Evolutionary conservation across 2,113 vertebrate species (phyloP).

Genomic region (Leptobrachium leishanense): DNA sequence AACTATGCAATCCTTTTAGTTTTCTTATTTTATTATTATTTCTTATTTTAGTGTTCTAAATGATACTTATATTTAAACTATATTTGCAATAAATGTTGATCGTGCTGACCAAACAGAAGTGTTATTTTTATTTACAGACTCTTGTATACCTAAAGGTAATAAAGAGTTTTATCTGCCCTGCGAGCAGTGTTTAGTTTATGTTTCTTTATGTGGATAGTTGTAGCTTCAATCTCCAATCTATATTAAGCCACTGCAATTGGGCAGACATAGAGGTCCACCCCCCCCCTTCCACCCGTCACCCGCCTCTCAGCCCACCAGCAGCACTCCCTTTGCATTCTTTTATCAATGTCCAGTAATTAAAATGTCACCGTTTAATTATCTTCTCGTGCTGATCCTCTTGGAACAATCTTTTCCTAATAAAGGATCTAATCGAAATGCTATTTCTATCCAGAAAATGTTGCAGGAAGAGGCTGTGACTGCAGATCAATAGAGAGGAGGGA

Average conservation of each 20-base stretch:
- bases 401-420: conserved; percentile 83
- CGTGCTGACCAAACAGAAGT: background rate
- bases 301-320: conserved; percentile 55
- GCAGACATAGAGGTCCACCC: conserved; percentile 45
- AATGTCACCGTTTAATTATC: conserved; percentile 92
- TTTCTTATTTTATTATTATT: background rate
- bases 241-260: conserved; percentile 42
- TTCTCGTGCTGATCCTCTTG: conserved; percentile 72
- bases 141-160: too few species aligned
- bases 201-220: too few species aligned
- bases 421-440: conserved; percentile 84
- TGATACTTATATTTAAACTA: too few species aligned
- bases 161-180: too few species aligned
- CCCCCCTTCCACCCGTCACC: background rate
- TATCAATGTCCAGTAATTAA: conserved; percentile 95
- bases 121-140: background rate
- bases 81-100: background rate
- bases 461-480: conserved; percentile 63
- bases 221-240: too few species aligned
- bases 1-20: too few species aligned
- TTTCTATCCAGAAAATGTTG: conserved; percentile 71
- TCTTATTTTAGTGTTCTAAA: too few species aligned
- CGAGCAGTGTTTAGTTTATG: too few species aligned
- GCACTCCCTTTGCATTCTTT: conserved; percentile 71
- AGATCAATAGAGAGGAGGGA: conserved; percentile 84